These are phyloP conservation scores for Oxycera nigricornis DNA, from an alignment of 2,888 invertebrate genomes.

Conservation along the genomic window DNA sequence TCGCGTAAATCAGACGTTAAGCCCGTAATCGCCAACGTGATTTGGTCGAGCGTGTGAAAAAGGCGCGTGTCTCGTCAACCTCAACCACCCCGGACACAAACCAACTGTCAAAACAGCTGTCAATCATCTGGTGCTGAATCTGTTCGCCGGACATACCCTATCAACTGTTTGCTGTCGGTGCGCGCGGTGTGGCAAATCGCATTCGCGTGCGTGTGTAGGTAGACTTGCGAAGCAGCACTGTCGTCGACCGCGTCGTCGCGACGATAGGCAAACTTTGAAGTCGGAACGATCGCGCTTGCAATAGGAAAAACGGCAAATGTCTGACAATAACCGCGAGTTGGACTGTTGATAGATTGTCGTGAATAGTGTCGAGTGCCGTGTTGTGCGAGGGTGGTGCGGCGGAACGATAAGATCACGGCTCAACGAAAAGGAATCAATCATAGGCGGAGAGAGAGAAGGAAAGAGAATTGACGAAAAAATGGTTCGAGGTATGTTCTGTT, in stretches of 20 bases:
- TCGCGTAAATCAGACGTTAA: no score
- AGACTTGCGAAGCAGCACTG: not conserved
- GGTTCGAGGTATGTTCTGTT: constrained; percentile 46
- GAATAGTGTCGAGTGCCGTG: not conserved
- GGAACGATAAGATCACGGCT: not conserved
- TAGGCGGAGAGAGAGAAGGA: not conserved
- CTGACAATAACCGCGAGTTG: constrained; percentile 38
- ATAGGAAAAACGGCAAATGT: constrained; percentile 37
- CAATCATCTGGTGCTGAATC: constrained; percentile 22
- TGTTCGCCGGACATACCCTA: not conserved
- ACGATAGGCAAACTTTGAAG: not conserved
- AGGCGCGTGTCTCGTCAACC: constrained; percentile 16
- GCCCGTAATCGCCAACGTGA: not conserved
- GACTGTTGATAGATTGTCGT: not conserved
- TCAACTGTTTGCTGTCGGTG: not conserved
- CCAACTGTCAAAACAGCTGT: not conserved
- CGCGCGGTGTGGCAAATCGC: not conserved
- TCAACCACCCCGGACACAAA: not conserved
- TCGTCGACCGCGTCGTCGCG: not conserved
- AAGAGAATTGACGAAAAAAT: constrained; percentile 38
- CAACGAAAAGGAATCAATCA: constrained; percentile 1
- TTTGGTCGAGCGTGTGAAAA: not conserved
- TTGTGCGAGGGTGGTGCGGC: not conserved
- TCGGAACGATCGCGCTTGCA: constrained; percentile 20
- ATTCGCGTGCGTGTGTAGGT: not conserved